phyloP scores from a whole-genome alignment of 2,888 invertebrate species.

The Aphelenchoides bicaudatus region DNA sequence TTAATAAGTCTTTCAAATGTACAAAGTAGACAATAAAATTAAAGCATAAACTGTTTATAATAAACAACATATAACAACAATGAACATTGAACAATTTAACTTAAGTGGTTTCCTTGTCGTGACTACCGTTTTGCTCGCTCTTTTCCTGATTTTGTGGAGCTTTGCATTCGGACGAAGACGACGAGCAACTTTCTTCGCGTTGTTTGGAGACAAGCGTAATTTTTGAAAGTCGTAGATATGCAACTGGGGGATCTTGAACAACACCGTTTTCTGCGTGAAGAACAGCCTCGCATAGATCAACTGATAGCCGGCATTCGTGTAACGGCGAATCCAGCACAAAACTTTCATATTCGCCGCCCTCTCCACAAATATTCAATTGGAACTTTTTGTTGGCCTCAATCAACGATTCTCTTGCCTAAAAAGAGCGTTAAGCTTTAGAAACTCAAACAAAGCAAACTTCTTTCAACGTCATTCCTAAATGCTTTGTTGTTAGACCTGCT shows the following conservation, averaged over 20 bases:
- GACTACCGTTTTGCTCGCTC: conserved; percentile 1
- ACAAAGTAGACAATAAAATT: background rate
- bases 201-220: conserved; percentile 16
- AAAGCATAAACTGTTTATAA: too few species aligned
- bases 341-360: conserved; percentile 93
- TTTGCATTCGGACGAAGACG: conserved; percentile 14
- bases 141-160: conserved; percentile 15
- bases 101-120: conserved; percentile 7
- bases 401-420: conserved; percentile 80
- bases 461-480: conserved; percentile 49
- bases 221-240: conserved; percentile 76
- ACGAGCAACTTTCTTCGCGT: conserved; percentile 2
- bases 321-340: conserved; percentile 33
- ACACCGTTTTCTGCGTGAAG: conserved; percentile 86
- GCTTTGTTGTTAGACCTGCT: conserved; percentile 74
- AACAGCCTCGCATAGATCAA: conserved; percentile 68
- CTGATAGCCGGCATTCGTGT: conserved; percentile 28
- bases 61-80: background rate
- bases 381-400: conserved; percentile 85
- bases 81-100: background rate
- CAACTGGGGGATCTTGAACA: conserved; percentile 90
- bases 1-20: too few species aligned
- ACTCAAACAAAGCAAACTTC: conserved; percentile 33
- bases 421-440: background rate
- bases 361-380: conserved; percentile 79